A percentile compares a stretch with the other conserved stretches of the same genome.
Evolutionary conservation across 2,797 vertebrate species (phyloP).

Genomic region (Lepidocolaptes lacrymiger): DNA sequence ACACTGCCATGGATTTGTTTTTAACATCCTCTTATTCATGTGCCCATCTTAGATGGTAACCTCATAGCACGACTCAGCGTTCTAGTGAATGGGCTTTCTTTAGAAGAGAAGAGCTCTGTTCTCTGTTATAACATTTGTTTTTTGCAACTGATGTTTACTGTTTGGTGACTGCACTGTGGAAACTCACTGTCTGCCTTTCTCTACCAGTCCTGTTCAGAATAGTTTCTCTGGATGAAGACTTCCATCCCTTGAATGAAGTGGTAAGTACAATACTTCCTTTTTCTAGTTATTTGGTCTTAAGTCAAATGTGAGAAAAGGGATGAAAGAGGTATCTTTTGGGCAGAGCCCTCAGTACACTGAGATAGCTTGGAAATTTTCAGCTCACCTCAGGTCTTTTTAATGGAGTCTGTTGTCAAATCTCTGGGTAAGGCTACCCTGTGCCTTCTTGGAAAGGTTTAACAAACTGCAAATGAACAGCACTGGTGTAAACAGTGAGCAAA

Average conservation of each 20-base stretch:
- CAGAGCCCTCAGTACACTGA: not conserved
- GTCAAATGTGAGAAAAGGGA: not conserved
- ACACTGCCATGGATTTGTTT: not conserved
- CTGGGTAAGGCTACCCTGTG: not conserved
- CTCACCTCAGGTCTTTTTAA: not conserved
- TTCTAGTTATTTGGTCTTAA: not conserved
- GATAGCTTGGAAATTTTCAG: not conserved
- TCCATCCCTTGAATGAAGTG: slow-evolving; percentile 73
- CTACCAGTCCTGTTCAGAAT: slow-evolving; percentile 85
- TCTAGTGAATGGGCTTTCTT: not conserved
- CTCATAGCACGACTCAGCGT: not conserved
- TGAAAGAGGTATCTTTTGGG: not conserved
- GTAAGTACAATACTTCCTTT: slow-evolving; percentile 50
- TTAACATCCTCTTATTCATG: not conserved
- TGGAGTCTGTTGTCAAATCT: not conserved
- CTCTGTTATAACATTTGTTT: not conserved
- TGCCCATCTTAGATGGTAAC: not conserved
- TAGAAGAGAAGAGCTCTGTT: not conserved
- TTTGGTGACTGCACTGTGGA: not conserved
- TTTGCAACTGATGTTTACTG: not conserved
- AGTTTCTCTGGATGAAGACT: slow-evolving; percentile 78
- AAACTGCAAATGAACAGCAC: not conserved
- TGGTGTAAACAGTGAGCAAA: not conserved
- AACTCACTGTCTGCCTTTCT: slow-evolving; percentile 34
- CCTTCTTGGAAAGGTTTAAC: not conserved